Base-by-base conservation (phyloP, 1,140 invertebrate species). In the Holotrichia oblita region DNA sequence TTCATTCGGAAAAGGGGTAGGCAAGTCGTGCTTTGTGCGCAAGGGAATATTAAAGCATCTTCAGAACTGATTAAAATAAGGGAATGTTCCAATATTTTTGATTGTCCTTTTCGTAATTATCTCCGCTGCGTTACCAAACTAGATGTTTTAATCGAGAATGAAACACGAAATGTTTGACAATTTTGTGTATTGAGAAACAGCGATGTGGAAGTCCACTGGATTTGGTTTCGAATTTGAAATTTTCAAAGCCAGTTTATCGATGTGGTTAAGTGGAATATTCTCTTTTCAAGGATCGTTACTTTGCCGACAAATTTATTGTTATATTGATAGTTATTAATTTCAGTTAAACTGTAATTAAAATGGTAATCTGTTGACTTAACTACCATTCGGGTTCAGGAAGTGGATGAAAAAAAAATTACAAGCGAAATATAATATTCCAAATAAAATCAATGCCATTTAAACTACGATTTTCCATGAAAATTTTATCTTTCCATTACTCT, bases 21-120 rank as follows among this genome's bases (percentile, higher is more conserved):
- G 20, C 17, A 34, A 34, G 61, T 27, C 20, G 22, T 20, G 61
- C 61, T 69, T 69, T 69, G 61, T 69, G 20, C 22, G 61, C 22
- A 69, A 22, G 22, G 22, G 22, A 69, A 69, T 69, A 69, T 69
- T 34, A 69, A 69, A 22, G 22, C 61, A 69, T 69, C 22, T 69
- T 69, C 61, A 22, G 61, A 69, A 69, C 61, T 69, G 61, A 69
- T 69, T 69, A 69, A 69, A 69, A 69, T 69, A 69, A 69, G 61
- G 22, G 22, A 69, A 34, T 69, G 61, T 69, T 69, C 61, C 20
- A 27, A 69, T 69, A 69, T 69, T 69, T 69, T 34, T 20, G 14
- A 22, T 22, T 69, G 61, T 14, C 61, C 14, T 34, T 69, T 69
- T 27, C 27, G 27, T 69, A 69, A 69, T 69, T 69, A 69, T 69